These are phyloP conservation scores for Sisyra terminalis DNA, from an alignment of 2,888 invertebrate species.

Conservation along the genomic window DNA sequence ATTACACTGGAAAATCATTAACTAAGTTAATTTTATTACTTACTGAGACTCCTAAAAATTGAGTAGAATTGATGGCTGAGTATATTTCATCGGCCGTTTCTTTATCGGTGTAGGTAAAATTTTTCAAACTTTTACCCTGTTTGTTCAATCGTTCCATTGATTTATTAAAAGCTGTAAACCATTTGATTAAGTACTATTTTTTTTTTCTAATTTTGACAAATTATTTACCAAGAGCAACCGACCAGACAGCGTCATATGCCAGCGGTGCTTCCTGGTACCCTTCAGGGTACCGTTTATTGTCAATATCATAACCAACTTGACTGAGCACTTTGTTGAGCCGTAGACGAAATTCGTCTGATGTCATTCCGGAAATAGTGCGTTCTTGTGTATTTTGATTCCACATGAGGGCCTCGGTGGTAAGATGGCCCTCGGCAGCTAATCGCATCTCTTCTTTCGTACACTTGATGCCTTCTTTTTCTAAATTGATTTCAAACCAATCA, in stretches of 20 bases:
- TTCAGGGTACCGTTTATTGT: conserved; percentile 73
- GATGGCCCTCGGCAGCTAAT: conserved; percentile 88
- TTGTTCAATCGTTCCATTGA: conserved; percentile 78
- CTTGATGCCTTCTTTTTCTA: conserved; percentile 73
- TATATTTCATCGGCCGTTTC: conserved; percentile 92
- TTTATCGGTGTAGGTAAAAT: conserved; percentile 91
- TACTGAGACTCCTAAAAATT: conserved; percentile 95
- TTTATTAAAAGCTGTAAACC: conserved; percentile 75
- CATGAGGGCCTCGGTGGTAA: conserved; percentile 97
- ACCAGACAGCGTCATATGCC: conserved; percentile 99
- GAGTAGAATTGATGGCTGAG: conserved; percentile 95
- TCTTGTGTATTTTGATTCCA: conserved; percentile 90
- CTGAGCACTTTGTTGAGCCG: conserved; percentile 68
- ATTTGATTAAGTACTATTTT: background rate
- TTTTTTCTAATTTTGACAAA: background rate
- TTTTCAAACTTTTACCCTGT: conserved; percentile 70
- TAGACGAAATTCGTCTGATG: conserved; percentile 76
- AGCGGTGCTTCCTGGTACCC: conserved; percentile 97
- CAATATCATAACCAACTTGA: conserved; percentile 69
- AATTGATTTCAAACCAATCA: conserved; percentile 90
- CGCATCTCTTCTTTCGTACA: conserved; percentile 91
- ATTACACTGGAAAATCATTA: no score
- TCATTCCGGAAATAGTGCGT: conserved; percentile 91
- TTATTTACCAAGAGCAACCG: conserved; percentile 73
- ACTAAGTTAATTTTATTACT: no score